Conservation (phyloP, 1,140 invertebrate genomes). For the Coptotermes formosanus region DNA sequence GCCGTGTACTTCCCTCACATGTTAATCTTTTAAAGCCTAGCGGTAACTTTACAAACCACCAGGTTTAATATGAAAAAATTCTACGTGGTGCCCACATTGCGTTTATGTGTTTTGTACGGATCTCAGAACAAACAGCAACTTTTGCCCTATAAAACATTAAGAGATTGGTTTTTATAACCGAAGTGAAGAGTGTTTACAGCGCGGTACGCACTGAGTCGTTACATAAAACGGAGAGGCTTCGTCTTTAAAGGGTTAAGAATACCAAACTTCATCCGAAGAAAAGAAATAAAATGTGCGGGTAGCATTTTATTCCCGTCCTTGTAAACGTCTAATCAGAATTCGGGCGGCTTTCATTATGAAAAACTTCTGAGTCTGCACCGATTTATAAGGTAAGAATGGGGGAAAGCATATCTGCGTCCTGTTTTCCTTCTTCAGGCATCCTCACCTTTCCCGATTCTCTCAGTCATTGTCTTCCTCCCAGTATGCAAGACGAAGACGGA, state of each 20-base stretch:
- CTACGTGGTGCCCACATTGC: too few species aligned
- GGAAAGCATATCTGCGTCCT: neutral
- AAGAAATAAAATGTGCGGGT: neutral
- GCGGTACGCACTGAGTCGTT: too few species aligned
- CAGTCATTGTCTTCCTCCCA: neutral
- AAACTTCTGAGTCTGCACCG: neutral
- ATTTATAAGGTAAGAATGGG: neutral
- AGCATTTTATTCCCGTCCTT: neutral
- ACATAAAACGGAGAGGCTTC: too few species aligned
- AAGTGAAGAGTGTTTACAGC: too few species aligned
- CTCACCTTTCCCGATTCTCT: neutral
- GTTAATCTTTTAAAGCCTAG: too few species aligned
- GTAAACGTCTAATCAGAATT: conserved; percentile 24
- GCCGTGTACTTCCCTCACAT: neutral
- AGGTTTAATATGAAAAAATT: too few species aligned
- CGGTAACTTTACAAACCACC: too few species aligned
- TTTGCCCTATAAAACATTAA: too few species aligned
- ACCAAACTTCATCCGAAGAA: neutral
- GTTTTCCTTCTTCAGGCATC: neutral
- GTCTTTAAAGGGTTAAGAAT: too few species aligned
- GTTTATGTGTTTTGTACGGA: too few species aligned
- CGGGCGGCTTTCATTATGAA: conserved; percentile 22
- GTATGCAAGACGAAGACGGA: neutral
- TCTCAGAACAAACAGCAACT: too few species aligned
- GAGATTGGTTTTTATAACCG: too few species aligned